Evolutionary conservation across 1,140 invertebrate genomes (phyloP).

Genomic region (Drosophila oshimai): DNA sequence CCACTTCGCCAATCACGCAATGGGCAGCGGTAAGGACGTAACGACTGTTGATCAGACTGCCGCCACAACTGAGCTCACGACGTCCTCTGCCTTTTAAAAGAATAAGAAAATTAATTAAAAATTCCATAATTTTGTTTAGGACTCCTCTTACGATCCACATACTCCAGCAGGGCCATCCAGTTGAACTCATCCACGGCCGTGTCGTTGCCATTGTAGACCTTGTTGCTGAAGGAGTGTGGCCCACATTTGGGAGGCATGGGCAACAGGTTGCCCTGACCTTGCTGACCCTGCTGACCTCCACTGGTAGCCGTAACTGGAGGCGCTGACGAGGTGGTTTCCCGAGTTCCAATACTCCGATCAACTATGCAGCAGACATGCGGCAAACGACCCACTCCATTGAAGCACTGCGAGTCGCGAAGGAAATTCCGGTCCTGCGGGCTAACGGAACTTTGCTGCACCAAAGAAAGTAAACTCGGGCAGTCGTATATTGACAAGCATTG

Average conservation of each 20-base stretch:
- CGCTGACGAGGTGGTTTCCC: neutral
- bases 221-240: conserved; percentile 45
- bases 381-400: conserved; percentile 45
- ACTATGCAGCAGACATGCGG: conserved; percentile 69
- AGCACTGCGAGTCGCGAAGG: conserved; percentile 55
- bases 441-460: conserved; percentile 30
- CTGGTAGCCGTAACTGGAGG: conserved; percentile 2
- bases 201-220: conserved; percentile 77
- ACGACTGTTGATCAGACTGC: conserved; percentile 85
- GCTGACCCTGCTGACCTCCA: conserved; percentile 1
- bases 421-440: conserved; percentile 42
- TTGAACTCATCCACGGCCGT: conserved; percentile 84
- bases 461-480: conserved; percentile 46
- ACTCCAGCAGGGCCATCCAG: conserved; percentile 87
- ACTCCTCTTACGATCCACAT: conserved; percentile 65
- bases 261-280: conserved; percentile 29
- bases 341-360: conserved; percentile 15
- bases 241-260: conserved; percentile 64
- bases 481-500: conserved; percentile 70
- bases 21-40: conserved; percentile 92
- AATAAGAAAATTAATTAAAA: neutral
- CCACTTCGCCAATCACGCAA: conserved; percentile 87
- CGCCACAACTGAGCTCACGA: conserved; percentile 84
- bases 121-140: neutral
- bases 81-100: conserved; percentile 46